A percentile compares a stretch with the other conserved stretches of the same genome.
Evolutionary conservation across 2,888 invertebrate genomes (phyloP).

Genomic region (Chrysina gloriosa): DNA sequence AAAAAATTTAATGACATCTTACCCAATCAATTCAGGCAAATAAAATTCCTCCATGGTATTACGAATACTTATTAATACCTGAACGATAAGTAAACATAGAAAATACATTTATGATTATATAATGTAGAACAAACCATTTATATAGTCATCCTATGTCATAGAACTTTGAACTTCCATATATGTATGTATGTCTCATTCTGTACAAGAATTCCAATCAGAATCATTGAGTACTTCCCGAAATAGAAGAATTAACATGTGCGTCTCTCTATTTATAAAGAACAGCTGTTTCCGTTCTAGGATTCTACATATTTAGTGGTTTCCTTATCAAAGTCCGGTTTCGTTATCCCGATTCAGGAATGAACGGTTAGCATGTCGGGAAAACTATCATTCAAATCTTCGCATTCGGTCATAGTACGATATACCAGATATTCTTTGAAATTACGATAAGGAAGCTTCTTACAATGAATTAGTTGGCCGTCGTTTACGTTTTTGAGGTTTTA

Average conservation of each 20-base stretch:
- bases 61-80: no score
- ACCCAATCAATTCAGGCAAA: no score
- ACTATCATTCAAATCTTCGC: not conserved
- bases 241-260: not conserved
- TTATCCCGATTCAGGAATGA: not conserved
- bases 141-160: not conserved
- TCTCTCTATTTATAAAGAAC: not conserved
- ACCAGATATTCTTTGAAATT: not conserved
- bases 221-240: not conserved
- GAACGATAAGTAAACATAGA: not conserved
- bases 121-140: no score
- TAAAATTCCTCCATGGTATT: no score
- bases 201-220: not conserved
- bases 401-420: no score
- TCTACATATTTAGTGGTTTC: not conserved
- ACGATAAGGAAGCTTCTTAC: not conserved
- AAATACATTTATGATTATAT: not conserved
- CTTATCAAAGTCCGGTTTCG: not conserved
- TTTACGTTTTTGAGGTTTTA: no score
- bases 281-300: not conserved
- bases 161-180: not conserved
- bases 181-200: no score
- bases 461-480: no score
- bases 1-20: no score
- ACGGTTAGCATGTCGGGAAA: not conserved